Evolutionary conservation across 2,113 vertebrate species (phyloP).

Genomic region (Mustela lutreola): DNA sequence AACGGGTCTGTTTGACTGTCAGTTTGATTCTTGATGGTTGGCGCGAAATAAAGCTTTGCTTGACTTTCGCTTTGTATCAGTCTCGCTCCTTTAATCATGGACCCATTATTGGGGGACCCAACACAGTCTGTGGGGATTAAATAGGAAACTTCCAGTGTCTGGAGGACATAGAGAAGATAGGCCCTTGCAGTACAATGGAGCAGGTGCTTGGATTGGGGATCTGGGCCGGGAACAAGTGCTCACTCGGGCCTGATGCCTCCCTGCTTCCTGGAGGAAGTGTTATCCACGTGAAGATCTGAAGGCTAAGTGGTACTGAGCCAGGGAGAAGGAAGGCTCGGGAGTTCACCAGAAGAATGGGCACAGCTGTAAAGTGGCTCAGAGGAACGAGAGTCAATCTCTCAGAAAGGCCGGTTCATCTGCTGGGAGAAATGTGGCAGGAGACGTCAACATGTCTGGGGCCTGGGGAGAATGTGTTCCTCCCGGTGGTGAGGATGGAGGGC

Average conservation of each 20-base stretch:
- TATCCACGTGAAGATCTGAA: neutral
- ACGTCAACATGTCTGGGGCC: rapidly evolving
- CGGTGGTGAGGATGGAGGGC: rapidly evolving
- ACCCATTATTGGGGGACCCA: too few species aligned
- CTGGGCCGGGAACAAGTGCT: rapidly evolving
- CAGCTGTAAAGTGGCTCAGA: neutral
- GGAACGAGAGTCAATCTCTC: neutral
- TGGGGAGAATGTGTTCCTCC: neutral
- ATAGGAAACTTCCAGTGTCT: neutral
- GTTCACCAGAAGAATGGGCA: neutral
- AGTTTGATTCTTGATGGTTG: too few species aligned
- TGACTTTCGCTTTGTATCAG: too few species aligned
- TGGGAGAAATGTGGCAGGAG: neutral
- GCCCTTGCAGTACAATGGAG: too few species aligned
- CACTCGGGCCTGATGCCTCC: neutral
- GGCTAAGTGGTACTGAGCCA: neutral
- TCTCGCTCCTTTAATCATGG: too few species aligned
- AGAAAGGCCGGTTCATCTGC: neutral
- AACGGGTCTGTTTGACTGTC: too few species aligned
- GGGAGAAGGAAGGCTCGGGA: neutral
- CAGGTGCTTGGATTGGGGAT: neutral
- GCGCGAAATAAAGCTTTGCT: too few species aligned
- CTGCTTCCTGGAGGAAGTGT: neutral
- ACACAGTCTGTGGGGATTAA: neutral
- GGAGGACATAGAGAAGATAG: neutral